Evolutionary conservation across 2,888 invertebrate genomes (phyloP), one percentile per base, ranked within the genome.

Genomic region (Chymomyza amoena): DNA sequence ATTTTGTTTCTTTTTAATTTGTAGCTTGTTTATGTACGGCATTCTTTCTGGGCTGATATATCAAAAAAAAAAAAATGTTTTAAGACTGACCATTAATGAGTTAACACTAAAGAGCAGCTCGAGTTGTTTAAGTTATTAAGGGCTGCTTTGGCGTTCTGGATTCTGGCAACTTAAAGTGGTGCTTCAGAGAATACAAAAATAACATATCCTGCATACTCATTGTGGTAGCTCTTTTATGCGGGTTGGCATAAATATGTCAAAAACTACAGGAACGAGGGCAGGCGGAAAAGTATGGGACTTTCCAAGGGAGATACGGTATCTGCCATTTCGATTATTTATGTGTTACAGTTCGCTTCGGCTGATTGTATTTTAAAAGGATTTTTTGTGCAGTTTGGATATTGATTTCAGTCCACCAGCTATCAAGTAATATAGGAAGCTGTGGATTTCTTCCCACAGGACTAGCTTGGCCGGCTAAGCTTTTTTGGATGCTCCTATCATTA

Each of bases 191-290:
- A 45, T 45, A 45, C 13, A 45, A 45, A 45, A 45, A 45, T 45
- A 45, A 45, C 39, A 74, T 73, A 86, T 84, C 81, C 84, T 80
- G 84, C 80, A 81, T 51, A 75, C 81, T 83, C 81, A 78, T 73
- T 78, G 79, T 75, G 75, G 78, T 72, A 78, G 78, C 20, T 60
- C 59, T 39, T 45, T 10, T 45, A 2, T 45, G 13, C 13, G 39
- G 10, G 6, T 32, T 69, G 69, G 71, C 59, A 63, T 69, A 67
- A 69, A 72, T 76, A 70, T 68, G 78, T 65, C 64, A 69, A 70
- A 32, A 78, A 73, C 70, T 63, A 68, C 73, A 75, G 72, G 72
- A 65, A 9, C 32, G 32, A 32, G 32, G 32, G 32, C 1, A 32
- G 61, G 61, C 64, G 64, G 50, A 54, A 67, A 72, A 65, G 56